Evolutionary conservation across 1,140 invertebrate genomes (phyloP), one percentile per base, ranked within the genome.

Genomic region (Ceratosolen fusciceps): DNA sequence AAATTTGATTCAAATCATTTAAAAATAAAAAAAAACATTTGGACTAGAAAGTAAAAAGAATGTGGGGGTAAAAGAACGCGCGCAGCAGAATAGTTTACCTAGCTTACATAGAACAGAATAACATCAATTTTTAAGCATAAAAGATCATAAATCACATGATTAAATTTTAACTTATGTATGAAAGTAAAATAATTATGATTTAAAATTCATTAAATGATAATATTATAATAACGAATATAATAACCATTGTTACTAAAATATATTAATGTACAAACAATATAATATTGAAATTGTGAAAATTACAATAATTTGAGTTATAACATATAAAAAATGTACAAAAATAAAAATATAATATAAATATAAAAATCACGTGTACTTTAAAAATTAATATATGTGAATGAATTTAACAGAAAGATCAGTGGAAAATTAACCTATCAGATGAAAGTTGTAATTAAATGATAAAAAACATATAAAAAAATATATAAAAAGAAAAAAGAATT

Each of bases 21-120:
- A n/a, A n/a, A n/a, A n/a, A n/a, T n/a, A n/a, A n/a, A n/a, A n/a
- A n/a, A n/a, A n/a, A n/a, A n/a, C n/a, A n/a, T n/a, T n/a, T n/a
- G n/a, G n/a, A n/a, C n/a, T n/a, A n/a, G n/a, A n/a, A n/a, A n/a
- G n/a, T n/a, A n/a, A n/a, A n/a, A 58, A 29, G 34, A 39, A 71
- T 39, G 60, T 54, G 37, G 67, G 74, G 49, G 34, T 60, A 37
- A 43, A 52, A 56, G 62, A 37, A 56, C 62, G 74, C 65, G 79
- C 79, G 72, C 74, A 80, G 19, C 72, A 58, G 5, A 56, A 16
- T 21, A 56, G 62, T 29, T 68, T 43, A 39, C 12, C 34, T 70
- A 68, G 10, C 34, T 68, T 68, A 52, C 19, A 37, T 2, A 77
- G 0, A 67, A 70, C 52, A 68, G 47, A 77, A 16, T 16, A 68